These are phyloP conservation scores for Anarsia innoxiella DNA, from an alignment of 2,888 invertebrate species.

Conservation along the genomic window DNA sequence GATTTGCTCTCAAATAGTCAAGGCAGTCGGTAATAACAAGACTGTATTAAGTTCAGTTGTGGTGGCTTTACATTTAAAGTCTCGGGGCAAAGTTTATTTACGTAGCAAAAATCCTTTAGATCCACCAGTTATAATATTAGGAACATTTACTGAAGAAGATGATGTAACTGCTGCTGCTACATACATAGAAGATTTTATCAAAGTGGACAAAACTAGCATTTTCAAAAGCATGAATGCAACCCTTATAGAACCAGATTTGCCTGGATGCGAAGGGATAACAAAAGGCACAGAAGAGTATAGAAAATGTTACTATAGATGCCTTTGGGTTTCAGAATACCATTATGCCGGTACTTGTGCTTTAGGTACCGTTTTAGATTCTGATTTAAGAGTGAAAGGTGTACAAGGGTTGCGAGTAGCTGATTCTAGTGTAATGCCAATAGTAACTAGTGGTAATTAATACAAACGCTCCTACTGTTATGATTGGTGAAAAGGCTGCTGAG, in stretches of 20 bases:
- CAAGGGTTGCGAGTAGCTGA: constrained; percentile 39
- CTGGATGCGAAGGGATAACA: constrained; percentile 29
- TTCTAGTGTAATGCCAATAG: constrained; percentile 31
- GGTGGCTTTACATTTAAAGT: constrained; percentile 29
- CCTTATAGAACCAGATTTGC: constrained; percentile 27
- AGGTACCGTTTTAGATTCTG: constrained; percentile 37
- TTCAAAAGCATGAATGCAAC: constrained; percentile 22
- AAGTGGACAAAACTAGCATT: not conserved
- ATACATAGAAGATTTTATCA: constrained; percentile 2
- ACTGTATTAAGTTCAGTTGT: too few species aligned
- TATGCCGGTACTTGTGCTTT: constrained; percentile 41
- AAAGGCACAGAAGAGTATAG: constrained; percentile 29
- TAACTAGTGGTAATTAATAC: constrained; percentile 54
- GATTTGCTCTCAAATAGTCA: too few species aligned
- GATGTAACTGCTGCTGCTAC: constrained; percentile 18
- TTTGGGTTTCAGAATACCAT: constrained; percentile 43
- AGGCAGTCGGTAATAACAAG: too few species aligned
- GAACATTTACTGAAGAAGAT: constrained; percentile 31
- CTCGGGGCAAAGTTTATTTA: constrained; percentile 38
- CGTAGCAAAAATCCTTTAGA: constrained; percentile 30
- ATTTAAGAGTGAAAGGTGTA: constrained; percentile 38
- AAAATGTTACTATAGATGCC: constrained; percentile 44
- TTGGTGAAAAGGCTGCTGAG: constrained; percentile 23
- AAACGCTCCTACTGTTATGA: constrained; percentile 54
- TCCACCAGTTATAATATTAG: constrained; percentile 35